Percentiles rank a stretch among this genome's conserved stretches.
Conservation (phyloP, 2,888 invertebrate species). For the Apamea epomidion region DNA sequence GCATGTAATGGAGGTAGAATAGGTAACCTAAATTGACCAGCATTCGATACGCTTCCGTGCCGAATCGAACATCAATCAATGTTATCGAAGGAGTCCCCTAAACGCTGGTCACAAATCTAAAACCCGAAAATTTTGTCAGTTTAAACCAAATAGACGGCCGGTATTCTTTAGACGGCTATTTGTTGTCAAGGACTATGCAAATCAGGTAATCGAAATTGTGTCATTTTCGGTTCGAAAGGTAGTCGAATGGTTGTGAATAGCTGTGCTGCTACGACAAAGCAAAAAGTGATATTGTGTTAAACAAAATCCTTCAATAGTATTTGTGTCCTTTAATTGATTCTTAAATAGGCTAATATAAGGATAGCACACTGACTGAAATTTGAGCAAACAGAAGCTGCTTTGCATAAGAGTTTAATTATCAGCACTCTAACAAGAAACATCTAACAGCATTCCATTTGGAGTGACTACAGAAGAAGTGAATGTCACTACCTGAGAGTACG, state of each 20-base stretch:
- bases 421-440: slow-evolving; percentile 5
- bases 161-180: not conserved
- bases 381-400: not conserved
- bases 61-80: not conserved
- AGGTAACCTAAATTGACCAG: not conserved
- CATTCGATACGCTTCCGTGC: not conserved
- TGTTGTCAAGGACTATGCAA: not conserved
- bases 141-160: no score
- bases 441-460: slow-evolving; percentile 37
- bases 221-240: not conserved
- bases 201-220: not conserved
- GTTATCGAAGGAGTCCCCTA: not conserved
- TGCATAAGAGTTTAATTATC: slow-evolving; percentile 35
- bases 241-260: not conserved
- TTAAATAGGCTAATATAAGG: not conserved
- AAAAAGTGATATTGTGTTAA: not conserved
- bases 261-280: not conserved
- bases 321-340: no score
- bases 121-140: not conserved
- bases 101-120: not conserved
- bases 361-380: not conserved
- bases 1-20: not conserved
- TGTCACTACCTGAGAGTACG: slow-evolving; percentile 68
- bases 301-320: not conserved
- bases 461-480: slow-evolving; percentile 61